Conservation (phyloP, 2,113 vertebrate genomes). For the Siniperca knerii region DNA sequence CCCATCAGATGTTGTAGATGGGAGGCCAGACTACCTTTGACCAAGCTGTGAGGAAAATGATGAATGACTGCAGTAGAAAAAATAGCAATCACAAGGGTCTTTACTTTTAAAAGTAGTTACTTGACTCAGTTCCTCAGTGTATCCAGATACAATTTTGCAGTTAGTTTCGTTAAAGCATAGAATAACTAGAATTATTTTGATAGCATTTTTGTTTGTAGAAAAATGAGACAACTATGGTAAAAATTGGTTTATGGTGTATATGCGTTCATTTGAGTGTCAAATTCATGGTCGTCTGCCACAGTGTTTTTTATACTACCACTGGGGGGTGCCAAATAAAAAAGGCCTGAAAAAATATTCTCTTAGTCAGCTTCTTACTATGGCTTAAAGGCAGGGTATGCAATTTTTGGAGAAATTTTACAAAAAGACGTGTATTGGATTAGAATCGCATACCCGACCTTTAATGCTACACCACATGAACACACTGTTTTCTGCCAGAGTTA, state of each 20-base stretch:
- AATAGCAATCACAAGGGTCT: neutral
- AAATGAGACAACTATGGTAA: no score
- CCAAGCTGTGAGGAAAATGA: neutral
- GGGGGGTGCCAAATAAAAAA: neutral
- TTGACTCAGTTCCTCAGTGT: neutral
- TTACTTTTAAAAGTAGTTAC: neutral
- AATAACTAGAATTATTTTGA: neutral
- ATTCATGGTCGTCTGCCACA: neutral
- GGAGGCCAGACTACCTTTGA: neutral
- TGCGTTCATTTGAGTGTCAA: neutral
- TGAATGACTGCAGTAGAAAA: neutral
- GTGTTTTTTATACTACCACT: neutral
- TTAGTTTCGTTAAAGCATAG: neutral
- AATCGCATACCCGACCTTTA: no score
- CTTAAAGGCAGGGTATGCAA: neutral
- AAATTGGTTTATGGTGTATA: neutral
- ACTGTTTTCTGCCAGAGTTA: neutral
- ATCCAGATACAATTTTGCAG: neutral
- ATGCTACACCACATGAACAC: no score
- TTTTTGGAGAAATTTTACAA: no score
- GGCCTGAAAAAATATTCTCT: neutral
- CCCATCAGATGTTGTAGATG: slow-evolving; percentile 29
- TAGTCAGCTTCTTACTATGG: neutral
- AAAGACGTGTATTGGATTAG: no score
- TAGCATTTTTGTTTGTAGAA: neutral